Base-by-base conservation (phyloP, 2,797 vertebrate species). In the Euthynnus affinis region DNA sequence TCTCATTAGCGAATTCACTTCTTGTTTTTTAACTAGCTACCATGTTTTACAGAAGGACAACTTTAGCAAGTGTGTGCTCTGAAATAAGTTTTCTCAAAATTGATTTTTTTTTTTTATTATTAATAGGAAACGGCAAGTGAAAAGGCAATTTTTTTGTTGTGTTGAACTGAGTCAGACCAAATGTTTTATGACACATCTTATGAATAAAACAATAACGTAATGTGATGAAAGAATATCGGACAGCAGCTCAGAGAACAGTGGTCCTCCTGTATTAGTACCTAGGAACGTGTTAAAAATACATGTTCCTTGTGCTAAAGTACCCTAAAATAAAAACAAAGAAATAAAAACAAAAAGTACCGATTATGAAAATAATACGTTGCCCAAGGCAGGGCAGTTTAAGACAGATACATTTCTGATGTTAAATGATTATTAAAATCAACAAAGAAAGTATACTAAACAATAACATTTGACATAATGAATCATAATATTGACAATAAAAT, bases 191-290 rank as follows among this genome's bases (percentile, higher is more conserved):
- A 90, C 78, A 81, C 83, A 68, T 57, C 71, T 80, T 71, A 64
- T 64, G 71, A 87, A 87, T 81, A 87, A 84, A 87, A 87, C 52
- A 74, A 85, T 81, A 78, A 87, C 61, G 79, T 85, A 63, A 71
- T 60, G 57, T 68, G 80, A 88, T 53, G 87, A 92, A 87, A 84
- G 69, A 85, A 91, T n/a, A 82, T 88, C 60, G 65, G 88, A 93
- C 91, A 94, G 94, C 93, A 94, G 94, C 93, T 93, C 83, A 85
- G 91, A 94, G 90, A 93, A 92, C 93, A 89, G 85, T 88, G 91
- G 90, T 93, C 93, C 92, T 94, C 93, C 75, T 82, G 92, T 91
- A 91, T 94, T 95, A 95, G 92, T 93, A 90, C 78, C 83, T 83
- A 91, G 91, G 89, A 85, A 91, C 93, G 75, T 94, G 93, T 92